phyloP scores from a whole-genome alignment of 2,888 invertebrate genomes.

The Chydorus sphaericus region DNA sequence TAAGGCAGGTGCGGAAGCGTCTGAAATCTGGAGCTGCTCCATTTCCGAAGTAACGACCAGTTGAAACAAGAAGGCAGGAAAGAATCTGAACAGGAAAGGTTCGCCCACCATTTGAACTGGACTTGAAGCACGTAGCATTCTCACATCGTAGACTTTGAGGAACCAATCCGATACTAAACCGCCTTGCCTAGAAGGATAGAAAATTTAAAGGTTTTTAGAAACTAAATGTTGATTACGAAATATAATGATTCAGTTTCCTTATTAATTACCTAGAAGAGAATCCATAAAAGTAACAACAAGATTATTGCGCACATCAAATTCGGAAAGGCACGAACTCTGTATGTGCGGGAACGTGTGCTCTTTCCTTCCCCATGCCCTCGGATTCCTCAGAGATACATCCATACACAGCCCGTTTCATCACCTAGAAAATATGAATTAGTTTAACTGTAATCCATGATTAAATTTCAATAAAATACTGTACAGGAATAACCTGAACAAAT shows the following conservation, averaged over 20 bases:
- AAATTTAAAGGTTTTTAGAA: background rate
- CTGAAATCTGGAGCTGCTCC: constrained; percentile 72
- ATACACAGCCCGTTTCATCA: constrained; percentile 62
- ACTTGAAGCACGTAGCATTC: constrained; percentile 61
- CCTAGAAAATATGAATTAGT: constrained; percentile 26
- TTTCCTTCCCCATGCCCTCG: constrained; percentile 49
- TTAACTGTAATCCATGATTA: background rate
- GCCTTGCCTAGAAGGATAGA: constrained; percentile 39
- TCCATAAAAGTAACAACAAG: constrained; percentile 89
- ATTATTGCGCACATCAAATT: constrained; percentile 92
- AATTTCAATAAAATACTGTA: too few relatives aligned
- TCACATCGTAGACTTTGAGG: constrained; percentile 81
- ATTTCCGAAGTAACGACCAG: constrained; percentile 73
- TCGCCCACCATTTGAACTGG: constrained; percentile 64
- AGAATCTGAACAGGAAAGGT: constrained; percentile 59
- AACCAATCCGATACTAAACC: constrained; percentile 71
- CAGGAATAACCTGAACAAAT: constrained; percentile 63
- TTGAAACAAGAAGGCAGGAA: constrained; percentile 75
- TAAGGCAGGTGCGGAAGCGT: constrained; percentile 54
- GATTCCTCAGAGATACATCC: constrained; percentile 69
- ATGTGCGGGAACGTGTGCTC: constrained; percentile 76
- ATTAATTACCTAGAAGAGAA: constrained; percentile 63
- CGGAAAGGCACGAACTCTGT: constrained; percentile 76
- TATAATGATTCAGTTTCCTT: too few relatives aligned
- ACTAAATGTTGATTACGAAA: too few relatives aligned